These are phyloP conservation scores for Oreotrochilus melanogaster DNA, from an alignment of 2,113 vertebrate species.

Conservation along the genomic window DNA sequence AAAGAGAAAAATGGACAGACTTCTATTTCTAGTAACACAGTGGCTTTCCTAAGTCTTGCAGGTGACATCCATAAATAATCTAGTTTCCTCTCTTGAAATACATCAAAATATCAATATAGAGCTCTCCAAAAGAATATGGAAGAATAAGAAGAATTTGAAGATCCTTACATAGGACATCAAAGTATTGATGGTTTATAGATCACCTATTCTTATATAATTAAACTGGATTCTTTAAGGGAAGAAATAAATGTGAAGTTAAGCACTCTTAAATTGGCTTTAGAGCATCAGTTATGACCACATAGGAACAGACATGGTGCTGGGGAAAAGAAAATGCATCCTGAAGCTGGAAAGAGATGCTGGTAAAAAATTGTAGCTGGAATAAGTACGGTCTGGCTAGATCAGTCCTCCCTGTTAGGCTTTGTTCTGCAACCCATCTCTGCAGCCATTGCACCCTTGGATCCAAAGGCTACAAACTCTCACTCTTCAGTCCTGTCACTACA, in stretches of 20 bases:
- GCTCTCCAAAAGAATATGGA: conserved; percentile 3
- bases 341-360: background rate
- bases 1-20: background rate
- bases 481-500: background rate
- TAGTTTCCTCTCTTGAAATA: background rate
- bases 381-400: too few relatives aligned
- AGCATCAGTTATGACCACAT: background rate
- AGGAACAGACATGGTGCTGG: background rate
- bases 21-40: background rate
- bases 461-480: background rate
- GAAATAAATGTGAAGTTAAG: background rate
- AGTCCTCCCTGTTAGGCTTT: background rate
- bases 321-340: background rate
- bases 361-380: fast-evolving
- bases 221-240: background rate
- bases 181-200: background rate
- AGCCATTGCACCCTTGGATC: too few relatives aligned
- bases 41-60: background rate
- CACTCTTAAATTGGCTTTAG: background rate
- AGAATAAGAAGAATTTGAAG: background rate
- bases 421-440: background rate
- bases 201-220: background rate
- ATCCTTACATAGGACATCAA: background rate
- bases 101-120: background rate
- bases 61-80: too few relatives aligned